Evolutionary conservation across 2,888 invertebrate species (phyloP).

Genomic region (Merodon equestris): DNA sequence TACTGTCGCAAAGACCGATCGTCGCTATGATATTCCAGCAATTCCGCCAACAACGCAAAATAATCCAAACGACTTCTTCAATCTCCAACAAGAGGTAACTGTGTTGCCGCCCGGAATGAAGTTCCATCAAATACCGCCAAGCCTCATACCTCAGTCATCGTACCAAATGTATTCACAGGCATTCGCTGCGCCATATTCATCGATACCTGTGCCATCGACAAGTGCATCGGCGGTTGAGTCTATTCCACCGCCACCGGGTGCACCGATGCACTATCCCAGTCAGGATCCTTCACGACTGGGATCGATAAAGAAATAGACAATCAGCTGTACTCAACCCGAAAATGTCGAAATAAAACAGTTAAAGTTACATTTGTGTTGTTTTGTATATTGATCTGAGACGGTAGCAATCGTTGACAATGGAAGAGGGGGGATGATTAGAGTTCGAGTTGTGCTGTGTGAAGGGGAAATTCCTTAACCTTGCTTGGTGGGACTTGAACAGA

Average conservation of each 20-base stretch:
- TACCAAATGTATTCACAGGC: conserved; percentile 77
- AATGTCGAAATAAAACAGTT: conserved; percentile 22
- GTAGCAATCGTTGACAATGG: conserved; percentile 18
- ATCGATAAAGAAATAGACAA: conserved; percentile 79
- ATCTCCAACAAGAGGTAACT: conserved; percentile 80
- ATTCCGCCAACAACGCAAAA: conserved; percentile 84
- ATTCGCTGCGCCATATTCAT: conserved; percentile 78
- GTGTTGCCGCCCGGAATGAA: conserved; percentile 79
- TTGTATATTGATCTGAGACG: conserved; percentile 18
- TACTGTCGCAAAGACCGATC: conserved; percentile 80
- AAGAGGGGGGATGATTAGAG: conserved; percentile 31
- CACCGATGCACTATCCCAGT: conserved; percentile 93
- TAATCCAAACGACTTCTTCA: conserved; percentile 83
- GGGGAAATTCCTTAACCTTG: conserved; percentile 74
- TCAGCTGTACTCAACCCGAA: not conserved
- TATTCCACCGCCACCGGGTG: conserved; percentile 78
- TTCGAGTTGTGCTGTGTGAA: conserved; percentile 72
- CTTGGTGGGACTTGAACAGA: conserved; percentile 76
- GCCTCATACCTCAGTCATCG: conserved; percentile 76
- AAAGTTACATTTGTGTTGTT: conserved; percentile 4
- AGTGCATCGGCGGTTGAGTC: conserved; percentile 74
- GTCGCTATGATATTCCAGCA: conserved; percentile 85
- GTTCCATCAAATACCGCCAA: conserved; percentile 77
- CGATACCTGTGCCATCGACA: conserved; percentile 75
- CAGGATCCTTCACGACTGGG: conserved; percentile 97